Evolutionary conservation across 2,113 vertebrate species (phyloP), one percentile per base, ranked within the genome.

Genomic region (Taxidea taxus): DNA sequence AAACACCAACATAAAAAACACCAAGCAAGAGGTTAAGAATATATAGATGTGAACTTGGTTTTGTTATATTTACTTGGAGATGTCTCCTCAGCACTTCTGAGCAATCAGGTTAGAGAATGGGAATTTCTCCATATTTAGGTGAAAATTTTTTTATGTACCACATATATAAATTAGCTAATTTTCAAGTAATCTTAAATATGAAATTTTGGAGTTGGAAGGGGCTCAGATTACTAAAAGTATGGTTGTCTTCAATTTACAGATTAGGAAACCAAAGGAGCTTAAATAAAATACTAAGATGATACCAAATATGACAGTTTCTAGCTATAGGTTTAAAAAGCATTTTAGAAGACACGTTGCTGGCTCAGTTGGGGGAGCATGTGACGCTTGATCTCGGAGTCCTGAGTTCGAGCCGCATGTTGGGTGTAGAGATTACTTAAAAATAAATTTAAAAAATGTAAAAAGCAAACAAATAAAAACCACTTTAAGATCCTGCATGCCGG

Each of bases 141-240:
- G 11, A 85, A 90, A 56, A 31, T 82, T 93, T 97, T 94, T 87
- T 90, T 87, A 90, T 84, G 60, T 31, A 70, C 4, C 14, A 96
- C 39, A 12, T 51, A 85, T n/a, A 70, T 13, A 93, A 51, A 83
- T 51, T 77, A 90, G 44, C 2, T 68, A 56, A 95, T 91, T 91
- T 97, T 93, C 72, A 90, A 60, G 51, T 83, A 83, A 70, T 80
- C 16, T 60, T 94, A 92, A 72, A 54, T 39, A 68, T 39, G 58
- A 91, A 88, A 95, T 74, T 87, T 90, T 94, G 25, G 15, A 93
- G 31, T 90, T 72, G 21, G 27, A 96, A 85, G 83, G 23, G 87
- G 91, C 37, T 87, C 34, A 85, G 1, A 60, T 93, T 27, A 87
- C 21, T 42, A 85, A 97, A 74, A 87, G 31, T 58, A 34, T 84